Percentiles rank a stretch among this genome's conserved stretches.
Conservation (phyloP, 2,797 vertebrate genomes). For the Tachyglossus aculeatus region DNA sequence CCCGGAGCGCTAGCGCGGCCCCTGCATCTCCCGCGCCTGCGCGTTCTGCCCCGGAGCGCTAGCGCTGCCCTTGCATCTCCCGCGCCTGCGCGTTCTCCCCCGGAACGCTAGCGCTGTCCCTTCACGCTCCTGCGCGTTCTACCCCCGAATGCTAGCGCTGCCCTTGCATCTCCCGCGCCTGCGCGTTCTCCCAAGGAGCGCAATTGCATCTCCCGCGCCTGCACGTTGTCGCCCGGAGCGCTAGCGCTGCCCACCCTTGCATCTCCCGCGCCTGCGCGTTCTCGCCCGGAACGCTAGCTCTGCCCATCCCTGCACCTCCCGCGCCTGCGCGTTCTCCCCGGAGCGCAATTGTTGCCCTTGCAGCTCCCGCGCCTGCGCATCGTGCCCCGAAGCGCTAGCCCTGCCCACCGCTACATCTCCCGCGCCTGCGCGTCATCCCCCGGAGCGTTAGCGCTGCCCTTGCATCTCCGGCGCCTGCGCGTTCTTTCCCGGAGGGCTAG, state of each 20-base stretch:
- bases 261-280: neutral
- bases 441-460: too few species aligned
- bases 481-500: neutral
- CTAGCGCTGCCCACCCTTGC: neutral
- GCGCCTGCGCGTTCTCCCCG: neutral
- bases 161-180: too few species aligned
- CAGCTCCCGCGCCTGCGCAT: neutral
- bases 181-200: too few species aligned
- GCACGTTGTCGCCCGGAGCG: neutral
- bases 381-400: too few species aligned
- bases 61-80: neutral
- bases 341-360: neutral
- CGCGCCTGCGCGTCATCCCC: neutral
- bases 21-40: neutral
- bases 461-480: too few species aligned
- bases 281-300: neutral
- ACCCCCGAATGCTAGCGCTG: too few species aligned
- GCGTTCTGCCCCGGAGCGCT: neutral
- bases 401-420: too few species aligned
- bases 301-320: neutral
- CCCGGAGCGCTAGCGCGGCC: neutral
- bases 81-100: neutral
- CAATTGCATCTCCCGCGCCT: neutral
- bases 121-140: too few species aligned
- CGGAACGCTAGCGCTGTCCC: fast-evolving